These are phyloP conservation scores for Neodon shergylaensis DNA, from an alignment of 2,113 vertebrate species.

Conservation along the genomic window DNA sequence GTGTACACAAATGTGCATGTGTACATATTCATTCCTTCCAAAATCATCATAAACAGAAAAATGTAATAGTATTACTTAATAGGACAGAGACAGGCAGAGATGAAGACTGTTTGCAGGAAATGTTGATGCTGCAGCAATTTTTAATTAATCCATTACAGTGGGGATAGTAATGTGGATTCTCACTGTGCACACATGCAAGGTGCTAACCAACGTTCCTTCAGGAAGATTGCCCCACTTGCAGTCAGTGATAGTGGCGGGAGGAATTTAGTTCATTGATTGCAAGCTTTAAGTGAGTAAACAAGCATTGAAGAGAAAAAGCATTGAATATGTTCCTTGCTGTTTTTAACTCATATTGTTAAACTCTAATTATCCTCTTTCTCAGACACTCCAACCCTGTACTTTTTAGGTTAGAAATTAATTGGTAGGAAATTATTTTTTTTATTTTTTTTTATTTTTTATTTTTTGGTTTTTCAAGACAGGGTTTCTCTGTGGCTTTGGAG, in stretches of 20 bases:
- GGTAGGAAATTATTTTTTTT: constrained; percentile 50
- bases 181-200: not conserved
- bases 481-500: too few relatives aligned
- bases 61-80: not conserved
- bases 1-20: not conserved
- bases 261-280: not conserved
- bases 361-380: constrained; percentile 29
- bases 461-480: too few relatives aligned
- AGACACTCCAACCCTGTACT: not conserved
- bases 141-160: too few relatives aligned
- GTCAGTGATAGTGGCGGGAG: not conserved
- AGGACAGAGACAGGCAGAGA: not conserved
- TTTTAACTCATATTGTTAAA: constrained; percentile 38
- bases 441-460: too few relatives aligned
- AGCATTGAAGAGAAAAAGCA: not conserved
- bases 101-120: not conserved
- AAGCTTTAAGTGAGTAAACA: not conserved
- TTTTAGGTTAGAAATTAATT: constrained; percentile 43
- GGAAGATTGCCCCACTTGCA: not conserved
- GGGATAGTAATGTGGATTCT: not conserved
- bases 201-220: not conserved
- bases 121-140: not conserved
- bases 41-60: constrained; percentile 31
- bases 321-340: not conserved
- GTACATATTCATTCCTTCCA: not conserved